Evolutionary conservation across 2,113 vertebrate species (phyloP), one percentile per base, ranked within the genome.

Genomic region (Nesoenas mayeri): DNA sequence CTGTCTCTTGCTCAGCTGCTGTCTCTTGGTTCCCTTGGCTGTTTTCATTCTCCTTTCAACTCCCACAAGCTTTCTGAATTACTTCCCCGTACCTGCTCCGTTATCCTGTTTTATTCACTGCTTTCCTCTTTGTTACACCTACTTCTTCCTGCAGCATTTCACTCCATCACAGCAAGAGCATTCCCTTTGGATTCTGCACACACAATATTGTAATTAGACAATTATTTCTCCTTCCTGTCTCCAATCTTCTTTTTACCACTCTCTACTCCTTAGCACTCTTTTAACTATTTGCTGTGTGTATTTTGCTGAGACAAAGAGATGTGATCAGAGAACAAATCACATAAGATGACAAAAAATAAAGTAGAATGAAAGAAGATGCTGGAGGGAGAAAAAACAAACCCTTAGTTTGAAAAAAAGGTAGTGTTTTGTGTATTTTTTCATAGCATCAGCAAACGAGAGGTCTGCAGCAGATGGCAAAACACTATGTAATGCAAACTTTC

Each of bases 121-220:
- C 75, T 93, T 93, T 82, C 70, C 50, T 85, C 66, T 86, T 18
- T 77, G 60, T 85, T 62, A 93, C 47, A 91, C 42, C 74, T 93
- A 79, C 84, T 92, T 50, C 79, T 84, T 94, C 88, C 71, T 80
- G 88, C 85, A 95, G 79, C 71, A 85, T 47, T 83, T 95, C 56
- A 34, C 54, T 88, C 66, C 50, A 31, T 58, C 64, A 93, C 34
- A 74, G 69, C 38, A 77, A 60, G 36, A 87, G 32, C 64, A 73
- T 66, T 85, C n/a, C 36, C 64, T 88, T 93, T 73, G 42, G 62
- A 91, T 85, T 93, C 88, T 60, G 54, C 67, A 90, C 64, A 79
- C n/a, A 54, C 4, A 81, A 40, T 85, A 44, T 36, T 89, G 24
- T 56, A 82, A 94, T 93, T 73, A 80, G n/a, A 77, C 51, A 90